Evolutionary conservation across 2,888 invertebrate species (phyloP), one percentile per base, ranked within the genome.

Genomic region (Calliopum simillimum): DNA sequence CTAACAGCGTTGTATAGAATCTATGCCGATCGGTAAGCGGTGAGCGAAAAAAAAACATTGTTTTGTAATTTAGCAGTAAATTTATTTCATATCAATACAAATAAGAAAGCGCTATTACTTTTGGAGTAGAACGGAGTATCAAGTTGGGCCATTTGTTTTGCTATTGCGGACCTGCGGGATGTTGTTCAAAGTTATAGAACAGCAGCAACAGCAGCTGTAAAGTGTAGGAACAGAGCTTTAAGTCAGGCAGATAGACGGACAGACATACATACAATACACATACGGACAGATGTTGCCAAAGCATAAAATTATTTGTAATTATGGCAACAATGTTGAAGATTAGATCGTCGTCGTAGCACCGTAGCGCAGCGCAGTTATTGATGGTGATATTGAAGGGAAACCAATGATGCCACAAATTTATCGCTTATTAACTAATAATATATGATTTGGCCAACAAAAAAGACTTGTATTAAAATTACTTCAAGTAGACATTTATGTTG

Each of bases 61-160:
- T 61, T 55, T 70, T 21, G 70, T 70, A 56, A 70, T 70, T 70
- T 62, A 70, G 66, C 66, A 58, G 65, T 61, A 66, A 59, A 66
- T 66, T 66, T 66, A 70, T 55, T 53, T 62, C 55, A 55, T 59
- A 51, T 46, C 51, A 55, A 33, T 33, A 33, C 33, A 33, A 6
- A n/a, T n/a, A 33, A 33, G 25, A 65, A 51, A 49, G n/a, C 41
- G 19, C 53, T 63, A 63, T 63, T 63, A 56, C 21, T 62, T 58
- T 14, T 14, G 58, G 41, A 25, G 16, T n/a, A 13, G 55, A 55
- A n/a, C 21, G 11, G 21, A n/a, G 14, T 23, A 14, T 55, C 55
- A 13, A 55, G 21, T 21, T 21, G 16, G 19, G 33, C 33, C 33
- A 33, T 4, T 33, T 33, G 33, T 33, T 33, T 1, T 33, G 33